A percentile compares a stretch with the other conserved stretches of the same genome.
Evolutionary conservation across 2,888 invertebrate species (phyloP).

Genomic region (Polydrusus tereticollis): DNA sequence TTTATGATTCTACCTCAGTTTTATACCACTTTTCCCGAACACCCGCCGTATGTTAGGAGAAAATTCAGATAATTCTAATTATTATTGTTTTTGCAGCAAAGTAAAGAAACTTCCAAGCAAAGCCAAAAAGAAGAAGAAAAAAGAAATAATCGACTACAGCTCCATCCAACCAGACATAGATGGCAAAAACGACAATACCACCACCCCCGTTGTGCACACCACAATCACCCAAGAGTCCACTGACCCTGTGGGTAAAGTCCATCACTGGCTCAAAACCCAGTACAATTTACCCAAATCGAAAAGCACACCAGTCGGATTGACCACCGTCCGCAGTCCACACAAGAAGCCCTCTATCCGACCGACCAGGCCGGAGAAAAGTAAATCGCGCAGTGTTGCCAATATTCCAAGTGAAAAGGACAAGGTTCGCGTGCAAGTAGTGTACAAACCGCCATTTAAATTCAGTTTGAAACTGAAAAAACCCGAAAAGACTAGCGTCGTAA

Average conservation of each 20-base stretch:
- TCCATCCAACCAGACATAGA: slow-evolving; percentile 74
- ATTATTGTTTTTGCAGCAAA: slow-evolving; percentile 58
- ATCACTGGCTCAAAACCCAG: slow-evolving; percentile 86
- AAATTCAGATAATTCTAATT: neutral
- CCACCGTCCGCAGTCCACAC: slow-evolving; percentile 71
- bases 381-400: slow-evolving; percentile 77
- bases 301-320: slow-evolving; percentile 83
- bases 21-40: too few species aligned
- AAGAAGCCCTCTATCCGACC: slow-evolving; percentile 67
- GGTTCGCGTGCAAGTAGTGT: slow-evolving; percentile 85
- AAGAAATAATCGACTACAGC: slow-evolving; percentile 86
- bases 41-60: too few species aligned
- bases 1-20: too few species aligned
- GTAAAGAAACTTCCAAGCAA: slow-evolving; percentile 63
- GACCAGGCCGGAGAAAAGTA: slow-evolving; percentile 70
- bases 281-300: slow-evolving; percentile 83
- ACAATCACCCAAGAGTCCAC: slow-evolving; percentile 61
- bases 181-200: slow-evolving; percentile 66
- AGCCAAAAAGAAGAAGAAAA: slow-evolving; percentile 73
- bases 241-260: slow-evolving; percentile 82
- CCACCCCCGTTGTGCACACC: slow-evolving; percentile 38
- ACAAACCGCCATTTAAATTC: slow-evolving; percentile 90
- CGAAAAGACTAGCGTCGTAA: slow-evolving; percentile 75
- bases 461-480: slow-evolving; percentile 83
- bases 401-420: slow-evolving; percentile 74